Percentiles rank a stretch among this genome's conserved stretches.
phyloP scores from a whole-genome alignment of 2,888 invertebrate species.

The Erebia epiphron region DNA sequence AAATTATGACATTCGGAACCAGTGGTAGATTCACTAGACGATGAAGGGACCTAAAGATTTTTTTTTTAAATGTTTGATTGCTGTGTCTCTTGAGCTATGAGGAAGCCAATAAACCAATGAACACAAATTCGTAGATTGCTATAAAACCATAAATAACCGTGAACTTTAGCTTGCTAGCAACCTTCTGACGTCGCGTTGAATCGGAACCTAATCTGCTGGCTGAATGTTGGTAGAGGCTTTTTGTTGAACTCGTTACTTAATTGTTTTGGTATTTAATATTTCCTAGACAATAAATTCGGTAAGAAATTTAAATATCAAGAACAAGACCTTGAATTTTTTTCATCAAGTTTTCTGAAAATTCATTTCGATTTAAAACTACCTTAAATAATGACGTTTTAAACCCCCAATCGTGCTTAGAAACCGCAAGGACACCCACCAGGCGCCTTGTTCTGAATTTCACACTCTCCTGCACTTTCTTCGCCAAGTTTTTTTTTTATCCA shows the following conservation, averaged over 20 bases:
- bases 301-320: constrained; percentile 2
- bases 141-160: neutral
- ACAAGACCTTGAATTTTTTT: constrained; percentile 13
- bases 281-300: constrained; percentile 1
- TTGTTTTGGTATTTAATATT: constrained; percentile 17
- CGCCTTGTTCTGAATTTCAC: no score
- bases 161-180: neutral
- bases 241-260: constrained; percentile 9
- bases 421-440: no score
- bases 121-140: neutral
- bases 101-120: neutral
- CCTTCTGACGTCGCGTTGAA: constrained; percentile 1
- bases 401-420: no score
- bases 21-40: no score
- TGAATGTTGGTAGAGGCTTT: neutral
- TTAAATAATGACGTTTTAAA: neutral
- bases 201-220: neutral
- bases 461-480: no score
- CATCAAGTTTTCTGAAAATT: neutral
- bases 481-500: no score
- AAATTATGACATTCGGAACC: no score
- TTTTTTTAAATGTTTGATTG: no score
- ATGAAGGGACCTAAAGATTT: no score
- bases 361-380: neutral
- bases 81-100: neutral